phyloP scores from a whole-genome alignment of 2,797 vertebrate species.

The Argentina silus region DNA sequence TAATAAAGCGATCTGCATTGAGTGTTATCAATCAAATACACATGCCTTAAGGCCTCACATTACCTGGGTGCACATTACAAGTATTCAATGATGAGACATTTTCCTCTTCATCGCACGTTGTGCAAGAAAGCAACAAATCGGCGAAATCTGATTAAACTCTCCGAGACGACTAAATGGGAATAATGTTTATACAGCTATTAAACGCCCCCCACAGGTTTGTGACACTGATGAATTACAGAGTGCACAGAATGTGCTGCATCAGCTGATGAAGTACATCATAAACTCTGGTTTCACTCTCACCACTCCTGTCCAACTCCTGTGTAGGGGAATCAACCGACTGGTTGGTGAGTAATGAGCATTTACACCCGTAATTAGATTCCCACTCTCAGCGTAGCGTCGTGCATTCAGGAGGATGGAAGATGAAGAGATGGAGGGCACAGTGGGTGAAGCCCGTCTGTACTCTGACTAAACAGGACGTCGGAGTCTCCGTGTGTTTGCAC shows the following conservation, averaged over 20 bases:
- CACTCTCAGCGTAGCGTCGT: constrained; percentile 14
- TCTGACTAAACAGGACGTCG: neutral
- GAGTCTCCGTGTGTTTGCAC: neutral
- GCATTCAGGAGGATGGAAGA: neutral
- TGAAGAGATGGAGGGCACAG: neutral
- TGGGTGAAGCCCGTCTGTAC: neutral
- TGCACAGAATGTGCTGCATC: constrained; percentile 48
- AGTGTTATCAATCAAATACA: neutral
- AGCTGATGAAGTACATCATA: constrained; percentile 46
- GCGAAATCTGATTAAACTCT: constrained; percentile 21
- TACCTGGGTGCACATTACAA: neutral
- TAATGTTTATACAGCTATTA: constrained; percentile 43
- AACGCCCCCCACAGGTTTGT: constrained; percentile 18
- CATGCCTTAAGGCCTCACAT: neutral
- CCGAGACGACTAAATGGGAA: constrained; percentile 27
- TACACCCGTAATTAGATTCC: constrained; percentile 34
- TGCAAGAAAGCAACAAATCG: constrained; percentile 1
- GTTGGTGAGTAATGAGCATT: constrained; percentile 38
- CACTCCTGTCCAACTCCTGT: neutral
- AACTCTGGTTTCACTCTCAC: constrained; percentile 42
- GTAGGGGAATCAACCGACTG: constrained; percentile 23
- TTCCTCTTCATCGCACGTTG: neutral
- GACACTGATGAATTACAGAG: constrained; percentile 62
- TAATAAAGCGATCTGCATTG: neutral
- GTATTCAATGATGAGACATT: neutral